Base-by-base conservation (phyloP, 2,113 vertebrate species). In the Puma concolor region DNA sequence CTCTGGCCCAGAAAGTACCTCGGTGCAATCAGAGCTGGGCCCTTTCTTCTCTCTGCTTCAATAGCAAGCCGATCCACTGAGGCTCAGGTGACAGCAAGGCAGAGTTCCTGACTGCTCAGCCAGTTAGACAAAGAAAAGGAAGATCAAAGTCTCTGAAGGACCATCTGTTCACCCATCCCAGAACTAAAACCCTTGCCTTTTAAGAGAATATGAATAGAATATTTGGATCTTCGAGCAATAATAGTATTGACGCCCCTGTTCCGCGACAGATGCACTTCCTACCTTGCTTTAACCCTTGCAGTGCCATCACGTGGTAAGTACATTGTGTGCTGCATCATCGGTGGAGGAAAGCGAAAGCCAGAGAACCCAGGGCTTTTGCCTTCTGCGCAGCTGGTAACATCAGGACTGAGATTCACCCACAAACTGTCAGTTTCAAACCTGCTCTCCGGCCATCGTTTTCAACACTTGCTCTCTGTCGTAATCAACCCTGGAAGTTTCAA, bases 101-200 rank as follows among this genome's bases (percentile, higher is more conserved):
- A 66, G 85, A 48, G 23, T 36, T 3, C 54, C 63, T 6, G 6
- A 33, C 8, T 2, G 2, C 0, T 86, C 54, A 13, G 31, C 17
- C 23, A 14, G 15, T 17, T 15, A 57, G 1, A 79, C 23, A 80
- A 66, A 63, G n/a, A 36, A 81, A 91, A 21, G 17, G 80, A 50
- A 94, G 41, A 38, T 14, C 33, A 23, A 44, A 2, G 23, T 19
- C 50, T 82, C 29, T 87, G 76, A 95, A 87, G 36, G 79, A 7
- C 25, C 9, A 12, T 87, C n/a, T 77, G 44, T 63, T 72, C 66
- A 67, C 19, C 14, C 7, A 0, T 29, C 95, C 97, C 80, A 88
- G 91, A 96, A 77, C 76, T 92, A 48, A 97, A 97, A 92, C 83
- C 66, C 82, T 96, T 74, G 63, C 54, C 84, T 76, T 41, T 76